Base-by-base conservation (phyloP, 2,113 vertebrate genomes). In the Fulica atra region DNA sequence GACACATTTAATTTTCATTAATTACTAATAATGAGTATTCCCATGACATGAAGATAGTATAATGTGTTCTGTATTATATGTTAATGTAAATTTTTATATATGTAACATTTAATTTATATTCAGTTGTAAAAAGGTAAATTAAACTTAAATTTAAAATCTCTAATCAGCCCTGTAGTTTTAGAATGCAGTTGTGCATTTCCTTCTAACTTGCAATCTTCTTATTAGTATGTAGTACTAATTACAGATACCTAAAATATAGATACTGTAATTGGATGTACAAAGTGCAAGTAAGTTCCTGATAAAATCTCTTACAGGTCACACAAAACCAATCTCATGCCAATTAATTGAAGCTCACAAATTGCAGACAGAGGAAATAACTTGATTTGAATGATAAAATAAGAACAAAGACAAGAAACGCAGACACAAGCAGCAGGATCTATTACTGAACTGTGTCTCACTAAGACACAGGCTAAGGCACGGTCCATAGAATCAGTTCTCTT, bases 331-430 rank as follows among this genome's bases (percentile, higher is more conserved):
- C 46, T 86, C 28, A 63, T 61, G 10, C 16, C 91, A 96, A 85
- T 64, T 96, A 88, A 89, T 88, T 91, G 92, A 92, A 92, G 13
- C 10, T 59, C 42, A 70, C 11, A 95, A 94, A 85, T 57, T 87
- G 40, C 9, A 84, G 61, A 19, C 26, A 87, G 59, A 93, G 40
- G 35, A 97, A 93, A 94, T 81, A 81, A 86, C 36, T 95, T 10
- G 6, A 72, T 95, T 89, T 91, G 48, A 84, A 93, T 80, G 24
- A 93, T 42, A 82, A 94, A 87, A 74, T 25, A 86, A 31, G 17
- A 89, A 77, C 38, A 89, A 95, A 90, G 54, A 70, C 24, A 73
- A 86, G 63, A 93, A 92, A 21, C 10, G 86, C 89, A 91, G 79
- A 33, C 14, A 69, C 53, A 51, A 88, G 44, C 40, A 70, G 18